These are phyloP conservation scores for Athene cunicularia DNA, from an alignment of 2,113 vertebrate species.

Conservation along the genomic window DNA sequence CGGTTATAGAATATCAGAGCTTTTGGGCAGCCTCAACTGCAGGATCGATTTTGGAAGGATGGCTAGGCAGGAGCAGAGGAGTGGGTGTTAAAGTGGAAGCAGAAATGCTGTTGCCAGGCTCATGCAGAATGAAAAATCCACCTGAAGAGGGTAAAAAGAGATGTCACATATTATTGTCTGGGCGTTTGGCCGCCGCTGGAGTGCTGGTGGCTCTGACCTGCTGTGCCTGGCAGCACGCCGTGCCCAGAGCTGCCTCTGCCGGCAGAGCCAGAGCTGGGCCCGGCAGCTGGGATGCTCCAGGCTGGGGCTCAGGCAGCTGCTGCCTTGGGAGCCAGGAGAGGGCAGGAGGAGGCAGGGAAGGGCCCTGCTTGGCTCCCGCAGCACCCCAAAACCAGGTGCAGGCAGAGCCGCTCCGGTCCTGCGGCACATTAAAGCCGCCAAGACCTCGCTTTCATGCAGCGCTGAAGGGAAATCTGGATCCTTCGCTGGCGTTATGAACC, in stretches of 20 bases:
- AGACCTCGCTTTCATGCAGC: not conserved
- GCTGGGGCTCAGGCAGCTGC: not conserved
- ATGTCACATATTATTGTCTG: not conserved
- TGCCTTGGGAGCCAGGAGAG: not conserved
- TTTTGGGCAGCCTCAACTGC: not conserved
- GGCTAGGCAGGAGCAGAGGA: not conserved
- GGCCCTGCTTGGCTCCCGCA: not conserved
- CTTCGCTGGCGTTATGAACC: not conserved
- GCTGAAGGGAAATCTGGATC: not conserved
- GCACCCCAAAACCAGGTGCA: not conserved
- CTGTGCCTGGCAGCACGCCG: not conserved
- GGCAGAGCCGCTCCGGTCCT: not conserved
- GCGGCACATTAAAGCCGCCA: no score
- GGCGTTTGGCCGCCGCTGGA: not conserved
- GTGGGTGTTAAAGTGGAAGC: not conserved
- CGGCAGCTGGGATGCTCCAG: not conserved
- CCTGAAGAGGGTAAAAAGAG: not conserved
- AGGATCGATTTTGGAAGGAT: not conserved
- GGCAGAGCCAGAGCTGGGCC: not conserved
- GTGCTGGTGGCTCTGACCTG: not conserved
- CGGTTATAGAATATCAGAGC: not conserved
- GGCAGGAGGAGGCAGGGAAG: not conserved
- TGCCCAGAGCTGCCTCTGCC: not conserved
- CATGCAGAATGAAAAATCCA: not conserved
- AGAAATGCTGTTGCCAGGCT: not conserved